Evolutionary conservation across 2,797 vertebrate genomes (phyloP), one percentile per base, ranked within the genome.

Genomic region (Tokudaia tokunoshimensis): DNA sequence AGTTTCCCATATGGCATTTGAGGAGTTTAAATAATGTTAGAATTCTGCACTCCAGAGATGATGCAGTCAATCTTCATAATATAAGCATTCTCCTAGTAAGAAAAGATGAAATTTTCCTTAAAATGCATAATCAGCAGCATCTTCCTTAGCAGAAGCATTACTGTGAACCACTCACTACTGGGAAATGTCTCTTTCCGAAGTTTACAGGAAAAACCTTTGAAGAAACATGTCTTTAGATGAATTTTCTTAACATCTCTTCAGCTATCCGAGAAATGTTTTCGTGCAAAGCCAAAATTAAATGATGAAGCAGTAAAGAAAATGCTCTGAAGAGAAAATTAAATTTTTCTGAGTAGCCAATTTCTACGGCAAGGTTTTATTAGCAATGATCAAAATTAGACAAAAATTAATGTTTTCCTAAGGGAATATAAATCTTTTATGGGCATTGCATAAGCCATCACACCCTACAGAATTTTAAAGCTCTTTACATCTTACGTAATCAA

Each of bases 361-460:
- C 85, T 85, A 3, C 91, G 63, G 50, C 59, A 78, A 90, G 1
- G 24, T 92, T 96, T 94, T 96, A 89, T 94, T 86, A 92, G 78
- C 41, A 89, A 89, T 92, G 22, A 72, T 2, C 2, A 41, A 92
- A 91, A 85, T 89, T 89, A 81, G 83, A 82, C 31, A 67, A 37
- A 24, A 63, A 50, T 80, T 94, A 89, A 75, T 63, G 67, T 92
- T 94, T 93, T 94, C 65, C 81, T 78, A 91, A 7, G 80, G 72
- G 0, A 72, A 3, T 67, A 86, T 52, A 82, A 70, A 78, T 97
- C 13, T 94, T 37, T 84, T 86, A 72, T 92, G 78, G 93, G 79
- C 44, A 89, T 0, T 91, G 81, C 52, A 17, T 90, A 79, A 22
- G 80, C 15, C 41, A 34, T 92, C 47, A 7, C 57, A 61, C 76